Base-by-base conservation (phyloP, 2,113 vertebrate genomes). In the Cervus canadensis region DNA sequence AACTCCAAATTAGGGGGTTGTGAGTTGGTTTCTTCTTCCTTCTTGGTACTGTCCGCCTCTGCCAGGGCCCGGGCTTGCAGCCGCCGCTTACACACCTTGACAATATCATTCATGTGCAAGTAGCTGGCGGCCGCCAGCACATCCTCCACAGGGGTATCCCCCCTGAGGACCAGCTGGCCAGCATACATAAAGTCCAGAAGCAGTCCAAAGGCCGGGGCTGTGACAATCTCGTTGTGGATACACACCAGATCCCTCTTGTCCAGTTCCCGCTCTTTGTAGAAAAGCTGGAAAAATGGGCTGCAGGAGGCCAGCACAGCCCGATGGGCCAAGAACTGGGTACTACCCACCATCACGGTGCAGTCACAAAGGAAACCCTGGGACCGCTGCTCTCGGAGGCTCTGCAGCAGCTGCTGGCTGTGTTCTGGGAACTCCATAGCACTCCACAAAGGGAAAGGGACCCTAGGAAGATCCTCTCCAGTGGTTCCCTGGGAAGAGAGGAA, bases 71-170 rank as follows among this genome's bases (percentile, higher is more conserved):
- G 99, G 26, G 99, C 99, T 94, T 99, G 99, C 60, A 99, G 98
- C 23, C 99, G 98, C 81, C 98, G 99, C 98, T 99, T 99, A 95
- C 99, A 99, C 52, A 99, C 99, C 96, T 99, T 99, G 19, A 99
- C 99, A 25, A 99, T 99, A 93, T 99, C 99, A 33, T 99, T 99
- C 99, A 99, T 99, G 98, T 99, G 99, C 96, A 99, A 98, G 98
- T 99, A 99, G 86, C 99, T 99, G 64, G 99, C 99, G 1, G 99
- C 99, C 0, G 99, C 99, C 88, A 99, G 98, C n/a, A 99, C 98
- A 28, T 99, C 99, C 97, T 99, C 99, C 21, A 99, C 98, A 0
- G 99, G 99, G 0, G 99, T 99, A 40, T 99, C 98, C 59, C 99
- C 98, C 0, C 98, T 98, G 96, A 99, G 98, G n/a, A 98, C 99